Base-by-base conservation (phyloP, 2,888 invertebrate genomes). In the Limnephilus rhombicus region DNA sequence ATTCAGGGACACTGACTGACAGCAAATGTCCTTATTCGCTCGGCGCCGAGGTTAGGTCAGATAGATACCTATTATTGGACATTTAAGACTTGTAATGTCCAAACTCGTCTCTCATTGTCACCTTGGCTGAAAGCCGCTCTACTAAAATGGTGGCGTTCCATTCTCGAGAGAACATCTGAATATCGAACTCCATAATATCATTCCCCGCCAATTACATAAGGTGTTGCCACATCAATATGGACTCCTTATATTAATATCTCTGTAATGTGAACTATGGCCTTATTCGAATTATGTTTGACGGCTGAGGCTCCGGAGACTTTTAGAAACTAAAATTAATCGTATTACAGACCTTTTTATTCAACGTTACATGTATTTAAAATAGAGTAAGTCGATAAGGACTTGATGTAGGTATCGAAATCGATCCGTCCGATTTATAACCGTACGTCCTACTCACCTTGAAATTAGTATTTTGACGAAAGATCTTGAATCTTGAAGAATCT, bases 91-190 rank as follows among this genome's bases (percentile, higher is more conserved):
- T 86, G 91, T 80, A 80, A 91, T 91, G 91, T 81, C 91, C 91
- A 91, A 91, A 88, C 81, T 49, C 31, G 85, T 86, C 88, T 49
- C n/a, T 80, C 68, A 45, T 68, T 45, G 80, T 91, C 91, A 88
- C 91, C 91, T 92, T 92, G 90, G 80, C 85, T 80, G 80, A 80
- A 18, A 49, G 34, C 89, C 49, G 45, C 89, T 80, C 37, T 49
- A 89, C 89, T 29, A 91, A 88, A 89, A 91, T 90, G 91, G 92
- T 82, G 89, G 90, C 53, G 90, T 49, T 82, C 92, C 91, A 89
- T 91, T 92, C 90, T 85, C 86, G 85, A 89, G 80, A 89, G 88
- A 41, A 37, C 88, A 80, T 90, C 86, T 90, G 68, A 91, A 91
- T 81, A 91, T 91, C 87, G 82, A 91, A 88, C 80, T 53, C 91